Evolutionary conservation across 2,113 vertebrate genomes (phyloP).

Genomic region (Amia ocellicauda): DNA sequence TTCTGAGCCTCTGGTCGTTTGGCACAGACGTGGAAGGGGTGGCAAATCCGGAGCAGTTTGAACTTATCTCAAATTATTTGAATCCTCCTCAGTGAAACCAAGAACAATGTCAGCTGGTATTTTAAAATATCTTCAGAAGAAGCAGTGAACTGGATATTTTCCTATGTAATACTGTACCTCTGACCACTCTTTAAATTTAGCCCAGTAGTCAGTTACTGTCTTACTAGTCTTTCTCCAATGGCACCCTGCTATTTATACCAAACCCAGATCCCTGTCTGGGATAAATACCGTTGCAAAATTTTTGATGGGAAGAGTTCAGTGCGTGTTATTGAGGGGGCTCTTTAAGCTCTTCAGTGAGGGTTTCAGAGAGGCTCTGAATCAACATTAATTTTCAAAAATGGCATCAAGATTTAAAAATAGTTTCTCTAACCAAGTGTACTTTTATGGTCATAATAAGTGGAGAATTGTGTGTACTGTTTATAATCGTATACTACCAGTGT

Average conservation of each 20-base stretch:
- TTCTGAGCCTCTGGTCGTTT: not conserved
- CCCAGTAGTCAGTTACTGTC: constrained; percentile 38
- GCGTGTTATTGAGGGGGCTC: constrained; percentile 9
- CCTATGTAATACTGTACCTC: constrained; percentile 5
- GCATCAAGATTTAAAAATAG: too few species aligned
- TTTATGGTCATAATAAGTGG: too few species aligned
- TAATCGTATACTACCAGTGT: too few species aligned
- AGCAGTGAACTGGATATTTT: not conserved
- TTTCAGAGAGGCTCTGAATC: too few species aligned
- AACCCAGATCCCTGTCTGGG: constrained; percentile 35
- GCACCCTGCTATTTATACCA: constrained; percentile 58
- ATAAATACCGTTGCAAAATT: constrained; percentile 29
- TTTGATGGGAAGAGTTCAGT: constrained; percentile 23
- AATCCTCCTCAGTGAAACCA: not conserved
- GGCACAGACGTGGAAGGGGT: not conserved
- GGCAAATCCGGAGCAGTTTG: not conserved
- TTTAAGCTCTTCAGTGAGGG: too few species aligned
- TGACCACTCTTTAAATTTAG: constrained; percentile 50
- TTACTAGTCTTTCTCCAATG: constrained; percentile 48
- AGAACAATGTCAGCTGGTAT: not conserved
- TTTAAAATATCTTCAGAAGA: not conserved
- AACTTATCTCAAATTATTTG: too few species aligned
- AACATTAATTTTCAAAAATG: too few species aligned
- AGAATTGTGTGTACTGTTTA: too few species aligned
- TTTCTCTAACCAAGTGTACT: too few species aligned